Percentiles rank a stretch among this genome's conserved stretches.
phyloP scores from a whole-genome alignment of 2,797 vertebrate genomes.

The Galaxias olidus region DNA sequence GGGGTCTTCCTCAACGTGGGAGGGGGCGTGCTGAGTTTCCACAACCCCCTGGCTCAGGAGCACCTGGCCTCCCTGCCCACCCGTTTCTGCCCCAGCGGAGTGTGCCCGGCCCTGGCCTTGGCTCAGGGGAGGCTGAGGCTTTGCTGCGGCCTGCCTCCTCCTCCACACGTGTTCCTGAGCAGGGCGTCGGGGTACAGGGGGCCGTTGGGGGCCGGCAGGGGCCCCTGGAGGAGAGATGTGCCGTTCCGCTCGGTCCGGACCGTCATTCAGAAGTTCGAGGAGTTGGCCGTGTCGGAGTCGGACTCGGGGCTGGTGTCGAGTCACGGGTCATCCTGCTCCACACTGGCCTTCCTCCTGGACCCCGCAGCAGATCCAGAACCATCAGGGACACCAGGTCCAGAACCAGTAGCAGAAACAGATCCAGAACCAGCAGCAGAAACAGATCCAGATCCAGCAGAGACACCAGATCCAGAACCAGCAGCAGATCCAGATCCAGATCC shows the following conservation, averaged over 20 bases:
- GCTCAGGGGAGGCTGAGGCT: slow-evolving; percentile 67
- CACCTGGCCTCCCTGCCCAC: slow-evolving; percentile 64
- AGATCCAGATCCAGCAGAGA: no score
- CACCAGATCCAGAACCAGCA: no score
- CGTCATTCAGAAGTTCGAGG: slow-evolving; percentile 70
- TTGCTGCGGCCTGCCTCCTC: slow-evolving; percentile 61
- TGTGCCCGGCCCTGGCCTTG: slow-evolving; percentile 59
- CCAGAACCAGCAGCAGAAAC: no score
- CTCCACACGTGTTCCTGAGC: slow-evolving; percentile 62
- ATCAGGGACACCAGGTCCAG: no score
- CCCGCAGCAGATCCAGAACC: no score
- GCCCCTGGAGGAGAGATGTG: slow-evolving; percentile 54
- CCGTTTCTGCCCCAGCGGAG: slow-evolving; percentile 50
- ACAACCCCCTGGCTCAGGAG: slow-evolving; percentile 70
- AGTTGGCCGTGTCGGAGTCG: slow-evolving; percentile 52
- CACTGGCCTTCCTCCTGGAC: slow-evolving; percentile 34
- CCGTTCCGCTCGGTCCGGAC: slow-evolving; percentile 58
- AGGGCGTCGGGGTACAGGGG: slow-evolving; percentile 58
- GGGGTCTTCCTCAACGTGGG: slow-evolving; percentile 73
- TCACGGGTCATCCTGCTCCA: slow-evolving; percentile 55
- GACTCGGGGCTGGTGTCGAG: slow-evolving; percentile 58
- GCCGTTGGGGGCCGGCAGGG: slow-evolving; percentile 18
- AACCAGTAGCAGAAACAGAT: no score
- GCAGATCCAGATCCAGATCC: no score
- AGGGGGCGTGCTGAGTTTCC: slow-evolving; percentile 65